A percentile compares a stretch with the other conserved stretches of the same genome.
Evolutionary conservation across 2,888 invertebrate species (phyloP).

Genomic region (Epirrhoe tristata): DNA sequence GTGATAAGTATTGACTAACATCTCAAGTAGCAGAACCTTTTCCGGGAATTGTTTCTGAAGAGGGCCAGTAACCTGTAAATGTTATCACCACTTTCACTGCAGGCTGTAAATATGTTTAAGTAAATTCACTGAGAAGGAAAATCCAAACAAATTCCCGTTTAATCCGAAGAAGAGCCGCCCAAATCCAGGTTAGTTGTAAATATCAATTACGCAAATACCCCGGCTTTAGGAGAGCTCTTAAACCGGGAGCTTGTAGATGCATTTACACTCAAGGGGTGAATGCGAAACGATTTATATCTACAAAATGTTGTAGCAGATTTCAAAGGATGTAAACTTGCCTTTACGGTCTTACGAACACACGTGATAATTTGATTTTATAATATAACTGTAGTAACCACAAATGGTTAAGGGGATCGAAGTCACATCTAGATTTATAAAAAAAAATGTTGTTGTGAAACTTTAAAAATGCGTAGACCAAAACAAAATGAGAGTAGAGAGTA

Average conservation of each 20-base stretch:
- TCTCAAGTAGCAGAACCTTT: constrained; percentile 34
- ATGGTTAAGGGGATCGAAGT: too few relatives aligned
- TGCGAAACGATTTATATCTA: constrained; percentile 46
- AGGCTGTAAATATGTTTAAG: constrained; percentile 77
- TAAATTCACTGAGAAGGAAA: constrained; percentile 72
- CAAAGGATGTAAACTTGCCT: constrained; percentile 5
- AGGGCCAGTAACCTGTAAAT: constrained; percentile 59
- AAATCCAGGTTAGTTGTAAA: constrained; percentile 84
- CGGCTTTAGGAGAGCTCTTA: constrained; percentile 63
- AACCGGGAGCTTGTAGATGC: constrained; percentile 43
- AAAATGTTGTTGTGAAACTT: too few relatives aligned
- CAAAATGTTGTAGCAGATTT: constrained; percentile 25
- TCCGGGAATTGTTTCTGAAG: constrained; percentile 40
- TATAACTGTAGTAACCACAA: too few relatives aligned
- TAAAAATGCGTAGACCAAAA: neutral
- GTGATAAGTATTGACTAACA: neutral
- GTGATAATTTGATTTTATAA: neutral
- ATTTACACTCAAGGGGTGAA: constrained; percentile 54
- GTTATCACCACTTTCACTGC: constrained; percentile 57
- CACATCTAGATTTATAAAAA: too few relatives aligned
- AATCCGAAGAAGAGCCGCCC: constrained; percentile 74
- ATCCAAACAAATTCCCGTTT: constrained; percentile 78
- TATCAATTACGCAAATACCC: constrained; percentile 83
- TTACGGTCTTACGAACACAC: neutral
- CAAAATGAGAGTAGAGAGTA: neutral